A percentile compares a stretch with the other conserved stretches of the same genome.
These are phyloP conservation scores for Corticium candelabrum DNA, from an alignment of 37 sponge, comb jelly and placozoan species.

Conservation along the genomic window DNA sequence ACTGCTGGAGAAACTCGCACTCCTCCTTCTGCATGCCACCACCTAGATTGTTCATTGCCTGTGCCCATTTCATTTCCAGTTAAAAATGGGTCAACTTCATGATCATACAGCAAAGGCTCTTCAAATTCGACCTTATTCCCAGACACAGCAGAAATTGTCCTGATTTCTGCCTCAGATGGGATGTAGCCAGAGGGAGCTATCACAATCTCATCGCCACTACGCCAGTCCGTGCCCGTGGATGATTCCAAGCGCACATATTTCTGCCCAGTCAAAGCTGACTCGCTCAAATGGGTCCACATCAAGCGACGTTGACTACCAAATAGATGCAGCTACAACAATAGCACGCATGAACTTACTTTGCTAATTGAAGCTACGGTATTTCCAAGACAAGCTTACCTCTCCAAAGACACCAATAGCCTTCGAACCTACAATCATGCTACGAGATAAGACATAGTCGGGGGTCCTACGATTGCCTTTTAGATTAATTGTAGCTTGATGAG, in stretches of 20 bases:
- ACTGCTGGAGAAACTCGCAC: conserved; percentile 52
- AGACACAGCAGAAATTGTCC: conserved; percentile 22
- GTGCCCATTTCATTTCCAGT: conserved; percentile 12
- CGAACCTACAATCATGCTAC: conserved; percentile 52
- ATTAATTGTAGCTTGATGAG: conserved; percentile 38
- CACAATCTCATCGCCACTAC: conserved; percentile 52
- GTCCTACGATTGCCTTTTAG: conserved; percentile 44
- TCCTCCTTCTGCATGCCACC: conserved; percentile 15
- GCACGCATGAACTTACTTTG: not conserved
- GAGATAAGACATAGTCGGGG: conserved; percentile 17
- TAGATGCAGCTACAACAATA: conserved; percentile 32
- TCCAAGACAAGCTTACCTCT: conserved; percentile 34
- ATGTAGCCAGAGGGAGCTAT: conserved; percentile 66
- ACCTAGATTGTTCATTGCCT: not conserved
- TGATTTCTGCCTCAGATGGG: conserved; percentile 43
- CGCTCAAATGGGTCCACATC: conserved; percentile 39
- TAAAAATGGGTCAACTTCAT: conserved; percentile 31
- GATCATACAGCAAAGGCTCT: conserved; percentile 38
- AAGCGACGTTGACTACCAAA: conserved; percentile 19
- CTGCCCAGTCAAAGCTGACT: conserved; percentile 23
- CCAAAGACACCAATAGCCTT: conserved; percentile 79
- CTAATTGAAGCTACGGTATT: not conserved
- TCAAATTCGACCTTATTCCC: conserved; percentile 27
- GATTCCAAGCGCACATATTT: conserved; percentile 13
- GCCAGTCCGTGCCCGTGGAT: conserved; percentile 40